These are phyloP conservation scores for Zoroaster sp. DNA, from an alignment of 53 echinoderm and acorn worm genomes.

Conservation along the genomic window DNA sequence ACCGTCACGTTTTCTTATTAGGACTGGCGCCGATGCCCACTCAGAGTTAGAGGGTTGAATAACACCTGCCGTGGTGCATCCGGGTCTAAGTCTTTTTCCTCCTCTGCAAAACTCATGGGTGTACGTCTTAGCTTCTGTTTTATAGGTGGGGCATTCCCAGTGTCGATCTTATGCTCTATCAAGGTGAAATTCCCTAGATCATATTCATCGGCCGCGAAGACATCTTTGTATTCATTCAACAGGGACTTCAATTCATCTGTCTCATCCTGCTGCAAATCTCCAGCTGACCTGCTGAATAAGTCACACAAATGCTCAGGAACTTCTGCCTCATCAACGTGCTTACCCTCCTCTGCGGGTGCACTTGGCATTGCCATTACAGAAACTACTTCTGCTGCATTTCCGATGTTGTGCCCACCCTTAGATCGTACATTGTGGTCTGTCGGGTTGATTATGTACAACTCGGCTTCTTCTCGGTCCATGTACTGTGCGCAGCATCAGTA, in stretches of 20 bases:
- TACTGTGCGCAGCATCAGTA: constrained; percentile 24
- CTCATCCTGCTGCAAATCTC: neutral
- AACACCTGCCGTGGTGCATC: constrained; percentile 51
- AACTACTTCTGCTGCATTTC: constrained; percentile 25
- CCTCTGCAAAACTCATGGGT: constrained; percentile 33
- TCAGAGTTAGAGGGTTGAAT: constrained; percentile 26
- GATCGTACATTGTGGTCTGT: constrained; percentile 16
- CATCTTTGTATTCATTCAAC: constrained; percentile 24
- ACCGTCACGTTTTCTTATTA: constrained; percentile 61
- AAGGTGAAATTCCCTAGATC: constrained; percentile 44
- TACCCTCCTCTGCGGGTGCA: neutral
- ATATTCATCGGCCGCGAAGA: constrained; percentile 43
- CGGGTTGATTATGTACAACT: constrained; percentile 50
- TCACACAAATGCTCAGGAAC: constrained; percentile 38
- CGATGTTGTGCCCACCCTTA: neutral
- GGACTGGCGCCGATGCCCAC: constrained; percentile 54
- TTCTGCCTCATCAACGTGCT: neutral
- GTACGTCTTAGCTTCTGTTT: constrained; percentile 21
- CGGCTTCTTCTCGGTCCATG: neutral
- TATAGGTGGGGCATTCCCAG: constrained; percentile 35
- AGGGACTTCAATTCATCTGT: neutral
- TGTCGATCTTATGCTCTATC: constrained; percentile 40
- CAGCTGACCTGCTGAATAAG: neutral
- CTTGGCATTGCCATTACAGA: neutral
- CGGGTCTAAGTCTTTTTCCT: constrained; percentile 45